These are phyloP conservation scores for Bicyclus anynana DNA, from an alignment of 1,140 invertebrate species.

Conservation along the genomic window DNA sequence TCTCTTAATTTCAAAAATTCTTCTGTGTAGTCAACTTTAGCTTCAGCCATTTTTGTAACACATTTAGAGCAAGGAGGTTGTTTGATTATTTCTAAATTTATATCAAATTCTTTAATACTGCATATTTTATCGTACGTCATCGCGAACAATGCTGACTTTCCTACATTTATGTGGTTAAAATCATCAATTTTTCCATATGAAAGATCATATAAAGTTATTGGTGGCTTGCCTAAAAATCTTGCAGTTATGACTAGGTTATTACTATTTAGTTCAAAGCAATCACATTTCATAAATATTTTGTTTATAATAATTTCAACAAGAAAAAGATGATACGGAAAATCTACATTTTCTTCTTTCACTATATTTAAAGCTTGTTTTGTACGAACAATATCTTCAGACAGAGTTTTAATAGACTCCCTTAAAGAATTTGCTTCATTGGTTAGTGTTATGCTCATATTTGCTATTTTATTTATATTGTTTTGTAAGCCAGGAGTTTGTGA, in stretches of 20 bases:
- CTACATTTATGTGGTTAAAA: slow-evolving; percentile 56
- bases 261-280: slow-evolving; percentile 61
- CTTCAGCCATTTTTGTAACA: slow-evolving; percentile 58
- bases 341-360: slow-evolving; percentile 41
- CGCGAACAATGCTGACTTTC: slow-evolving; percentile 63
- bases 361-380: slow-evolving; percentile 48
- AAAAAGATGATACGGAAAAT: slow-evolving; percentile 66
- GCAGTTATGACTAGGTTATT: slow-evolving; percentile 62
- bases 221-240: slow-evolving; percentile 57
- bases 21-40: slow-evolving; percentile 54
- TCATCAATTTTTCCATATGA: slow-evolving; percentile 56
- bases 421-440: slow-evolving; percentile 61
- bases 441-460: slow-evolving; percentile 56
- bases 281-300: slow-evolving; percentile 70
- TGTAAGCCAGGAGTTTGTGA: slow-evolving; percentile 32
- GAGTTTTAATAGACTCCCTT: slow-evolving; percentile 53
- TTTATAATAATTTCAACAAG: slow-evolving; percentile 65
- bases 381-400: slow-evolving; percentile 48
- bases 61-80: slow-evolving; percentile 60
- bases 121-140: slow-evolving; percentile 73
- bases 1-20: slow-evolving; percentile 51
- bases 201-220: slow-evolving; percentile 58
- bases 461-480: slow-evolving; percentile 61
- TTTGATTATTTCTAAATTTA: slow-evolving; percentile 51
- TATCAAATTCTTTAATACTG: slow-evolving; percentile 52